Evolutionary conservation across 2,797 vertebrate genomes (phyloP).

Genomic region (Alauda arvensis): DNA sequence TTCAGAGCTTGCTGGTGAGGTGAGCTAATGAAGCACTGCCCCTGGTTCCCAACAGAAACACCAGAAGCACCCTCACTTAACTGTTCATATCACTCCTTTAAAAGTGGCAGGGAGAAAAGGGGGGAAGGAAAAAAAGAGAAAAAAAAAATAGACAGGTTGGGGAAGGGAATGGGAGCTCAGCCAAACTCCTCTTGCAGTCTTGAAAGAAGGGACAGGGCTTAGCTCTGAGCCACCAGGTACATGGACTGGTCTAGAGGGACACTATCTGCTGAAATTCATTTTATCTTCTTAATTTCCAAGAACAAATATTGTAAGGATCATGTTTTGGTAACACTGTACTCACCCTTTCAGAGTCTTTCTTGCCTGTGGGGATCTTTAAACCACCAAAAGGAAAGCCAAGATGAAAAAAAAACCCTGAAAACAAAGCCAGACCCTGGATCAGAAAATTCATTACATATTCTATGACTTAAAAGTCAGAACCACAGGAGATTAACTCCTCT

Average conservation of each 20-base stretch:
- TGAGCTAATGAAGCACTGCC: not conserved
- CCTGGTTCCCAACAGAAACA: not conserved
- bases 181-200: not conserved
- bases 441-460: not conserved
- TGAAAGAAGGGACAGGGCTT: not conserved
- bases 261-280: not conserved
- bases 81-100: not conserved
- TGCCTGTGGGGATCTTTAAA: not conserved
- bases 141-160: not conserved
- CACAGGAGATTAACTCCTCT: not conserved
- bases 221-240: not conserved
- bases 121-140: rapidly evolving
- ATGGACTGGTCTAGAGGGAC: not conserved
- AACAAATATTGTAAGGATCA: not conserved
- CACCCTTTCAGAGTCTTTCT: not conserved
- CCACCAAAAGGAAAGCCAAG: not conserved
- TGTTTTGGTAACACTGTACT: not conserved
- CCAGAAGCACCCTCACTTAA: not conserved
- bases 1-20: not conserved
- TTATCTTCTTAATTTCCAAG: not conserved
- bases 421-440: not conserved
- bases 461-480: not conserved
- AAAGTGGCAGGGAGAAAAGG: not conserved
- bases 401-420: not conserved
- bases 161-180: not conserved